Percentiles rank a stretch among this genome's conserved stretches.
Evolutionary conservation across 2,113 vertebrate genomes (phyloP).

Genomic region (Cyprinodon tularosa): DNA sequence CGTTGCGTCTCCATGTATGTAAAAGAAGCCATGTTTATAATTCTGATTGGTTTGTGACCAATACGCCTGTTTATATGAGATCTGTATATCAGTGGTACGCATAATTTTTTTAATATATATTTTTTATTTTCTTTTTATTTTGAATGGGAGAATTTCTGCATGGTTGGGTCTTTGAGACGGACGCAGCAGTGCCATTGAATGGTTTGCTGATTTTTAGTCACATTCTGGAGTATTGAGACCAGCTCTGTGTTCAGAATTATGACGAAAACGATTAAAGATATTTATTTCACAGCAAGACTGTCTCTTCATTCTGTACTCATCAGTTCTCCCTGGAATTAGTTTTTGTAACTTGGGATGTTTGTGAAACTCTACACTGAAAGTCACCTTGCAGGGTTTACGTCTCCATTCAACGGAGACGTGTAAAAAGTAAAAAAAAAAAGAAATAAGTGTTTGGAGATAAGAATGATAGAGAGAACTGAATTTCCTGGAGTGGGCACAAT

Average conservation of each 20-base stretch:
- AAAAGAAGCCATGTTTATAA: conserved; percentile 86
- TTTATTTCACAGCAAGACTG: conserved; percentile 75
- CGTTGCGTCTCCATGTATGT: conserved; percentile 79
- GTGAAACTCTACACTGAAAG: too few relatives aligned
- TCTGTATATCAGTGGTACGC: conserved; percentile 87
- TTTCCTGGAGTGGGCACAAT: too few relatives aligned
- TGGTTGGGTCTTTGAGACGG: conserved; percentile 77
- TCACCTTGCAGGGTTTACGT: too few relatives aligned
- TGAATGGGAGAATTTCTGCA: conserved; percentile 79
- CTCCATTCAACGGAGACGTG: too few relatives aligned
- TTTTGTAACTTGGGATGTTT: too few relatives aligned
- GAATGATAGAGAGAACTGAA: too few relatives aligned
- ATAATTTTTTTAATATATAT: conserved; percentile 84
- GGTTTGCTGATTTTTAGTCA: conserved; percentile 69
- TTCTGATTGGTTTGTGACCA: conserved; percentile 85
- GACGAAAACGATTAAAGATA: conserved; percentile 80
- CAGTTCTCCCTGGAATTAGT: neutral
- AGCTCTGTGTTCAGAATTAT: conserved; percentile 77
- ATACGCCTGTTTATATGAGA: conserved; percentile 86
- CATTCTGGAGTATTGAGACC: conserved; percentile 68
- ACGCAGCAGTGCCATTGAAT: conserved; percentile 66
- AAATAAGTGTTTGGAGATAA: neutral
- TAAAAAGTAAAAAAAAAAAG: too few relatives aligned
- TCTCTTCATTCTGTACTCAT: neutral
- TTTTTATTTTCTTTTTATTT: conserved; percentile 76